Percentiles rank a stretch among this genome's conserved stretches.
phyloP scores from a whole-genome alignment of 1,140 invertebrate genomes.

The Trissolcus basalis region DNA sequence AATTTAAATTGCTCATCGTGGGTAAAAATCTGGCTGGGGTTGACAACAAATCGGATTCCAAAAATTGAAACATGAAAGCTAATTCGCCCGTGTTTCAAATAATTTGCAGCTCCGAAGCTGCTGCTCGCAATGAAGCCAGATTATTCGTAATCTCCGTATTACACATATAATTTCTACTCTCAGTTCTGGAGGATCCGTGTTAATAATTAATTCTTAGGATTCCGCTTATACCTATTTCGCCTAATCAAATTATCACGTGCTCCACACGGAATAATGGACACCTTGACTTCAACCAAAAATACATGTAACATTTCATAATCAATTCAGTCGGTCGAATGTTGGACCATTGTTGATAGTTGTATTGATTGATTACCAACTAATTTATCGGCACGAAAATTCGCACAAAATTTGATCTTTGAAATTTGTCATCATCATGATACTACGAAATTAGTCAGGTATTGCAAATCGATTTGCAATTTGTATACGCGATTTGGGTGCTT shows the following conservation, averaged over 20 bases:
- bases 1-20: slow-evolving; percentile 4
- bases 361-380: no score
- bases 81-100: slow-evolving; percentile 50
- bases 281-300: slow-evolving; percentile 45
- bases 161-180: slow-evolving; percentile 55
- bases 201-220: slow-evolving; percentile 59
- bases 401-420: no score
- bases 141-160: slow-evolving; percentile 58
- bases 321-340: slow-evolving; percentile 8
- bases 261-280: slow-evolving; percentile 51
- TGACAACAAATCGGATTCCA: slow-evolving; percentile 30
- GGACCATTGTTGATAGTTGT: no score
- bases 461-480: slow-evolving; percentile 1
- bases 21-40: slow-evolving; percentile 20
- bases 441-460: not conserved
- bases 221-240: slow-evolving; percentile 58
- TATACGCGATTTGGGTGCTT: not conserved
- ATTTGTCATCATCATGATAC: not conserved
- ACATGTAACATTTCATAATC: slow-evolving; percentile 25
- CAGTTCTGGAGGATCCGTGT: slow-evolving; percentile 38
- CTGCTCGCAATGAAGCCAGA: slow-evolving; percentile 49
- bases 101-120: slow-evolving; percentile 46
- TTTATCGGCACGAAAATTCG: no score
- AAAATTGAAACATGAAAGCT: slow-evolving; percentile 38
- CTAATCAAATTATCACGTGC: slow-evolving; percentile 57